Base-by-base conservation (phyloP, 2,113 vertebrate species). In the Eurystomus gularis region DNA sequence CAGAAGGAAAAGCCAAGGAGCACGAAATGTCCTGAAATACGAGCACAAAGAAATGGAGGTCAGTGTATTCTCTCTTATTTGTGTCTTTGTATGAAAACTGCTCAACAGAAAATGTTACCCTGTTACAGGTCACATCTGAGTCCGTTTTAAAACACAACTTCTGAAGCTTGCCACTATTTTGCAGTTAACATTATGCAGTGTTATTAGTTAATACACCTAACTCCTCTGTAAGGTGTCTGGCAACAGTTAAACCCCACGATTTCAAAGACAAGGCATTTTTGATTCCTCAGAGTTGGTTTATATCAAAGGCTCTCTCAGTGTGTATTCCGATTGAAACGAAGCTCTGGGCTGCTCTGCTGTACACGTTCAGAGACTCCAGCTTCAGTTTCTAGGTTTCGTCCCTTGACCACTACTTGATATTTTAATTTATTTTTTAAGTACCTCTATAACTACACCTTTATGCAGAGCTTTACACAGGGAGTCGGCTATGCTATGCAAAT, bases 21-120 rank as follows among this genome's bases (percentile, higher is more conserved):
- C 96, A 15, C 99, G 99, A 82, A 98, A 99, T 37, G 98, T 98
- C 0, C 97, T 96, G 11, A 99, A 99, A 88, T 99, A 99, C 1
- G 99, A 99, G 48, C 96, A 98, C 65, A 99, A 98, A 92, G 99
- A 99, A 97, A 99, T 98, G 5, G 99, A 99, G 99, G 99, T 99
- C 82, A 98, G 98, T 93, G 35, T 10, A 1, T 6, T 65, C 9
- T 25, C 78, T 51, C 57, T 21, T 28, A 4, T 6, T 75, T 58
- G 20, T 37, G 61, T 48, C 17, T 35, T 4, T 77, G 21, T 33
- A 14, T 13, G 33, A 71, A 57, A 89, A 48, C 25, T 70, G 80
- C 12, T 46, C n/a, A 71, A 14, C 16, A 82, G 17, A 48, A 84
- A 79, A 86, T 14, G 26, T n/a, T 40, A 21, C 37, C 28, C 54